A percentile compares a stretch with the other conserved stretches of the same genome.
These are phyloP conservation scores for Pachypanchax playfairii DNA, from an alignment of 2,113 vertebrate genomes.

Conservation along the genomic window DNA sequence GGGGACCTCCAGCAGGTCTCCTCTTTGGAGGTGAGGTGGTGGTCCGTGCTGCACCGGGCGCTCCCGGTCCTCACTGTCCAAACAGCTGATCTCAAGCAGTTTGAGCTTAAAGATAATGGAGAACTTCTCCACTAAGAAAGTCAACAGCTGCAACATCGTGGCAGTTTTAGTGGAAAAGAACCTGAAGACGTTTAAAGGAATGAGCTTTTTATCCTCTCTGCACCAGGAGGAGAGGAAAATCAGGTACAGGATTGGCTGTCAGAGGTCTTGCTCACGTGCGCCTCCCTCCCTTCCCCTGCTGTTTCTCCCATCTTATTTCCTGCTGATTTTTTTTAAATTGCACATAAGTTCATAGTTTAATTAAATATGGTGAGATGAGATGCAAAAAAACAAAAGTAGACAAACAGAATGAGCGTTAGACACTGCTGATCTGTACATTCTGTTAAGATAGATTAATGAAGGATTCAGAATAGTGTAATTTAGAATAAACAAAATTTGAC, in stretches of 20 bases:
- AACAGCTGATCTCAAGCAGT: conserved; percentile 66
- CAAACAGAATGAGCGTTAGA: too few species aligned
- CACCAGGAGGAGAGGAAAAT: conserved; percentile 50
- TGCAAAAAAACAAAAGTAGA: too few species aligned
- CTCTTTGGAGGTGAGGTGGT: conserved; percentile 76
- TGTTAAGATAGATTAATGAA: too few species aligned
- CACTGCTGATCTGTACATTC: too few species aligned
- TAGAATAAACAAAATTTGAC: too few species aligned
- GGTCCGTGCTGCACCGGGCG: conserved; percentile 44
- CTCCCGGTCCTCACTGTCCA: conserved; percentile 8
- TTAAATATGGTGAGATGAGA: too few species aligned
- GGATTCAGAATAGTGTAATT: too few species aligned
- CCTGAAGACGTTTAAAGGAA: not conserved
- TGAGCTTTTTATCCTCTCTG: conserved; percentile 60
- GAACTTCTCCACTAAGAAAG: conserved; percentile 86
- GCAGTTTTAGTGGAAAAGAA: not conserved
- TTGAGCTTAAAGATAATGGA: conserved; percentile 81
- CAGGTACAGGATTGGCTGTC: conserved; percentile 52
- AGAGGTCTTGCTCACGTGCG: conserved; percentile 36
- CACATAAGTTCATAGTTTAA: too few species aligned
- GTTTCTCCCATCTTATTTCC: not conserved
- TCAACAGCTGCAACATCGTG: conserved; percentile 81
- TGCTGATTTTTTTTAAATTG: too few species aligned
- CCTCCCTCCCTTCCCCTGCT: not conserved
- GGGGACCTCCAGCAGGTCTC: conserved; percentile 90